These are phyloP conservation scores for Steatornis caripensis DNA, from an alignment of 2,113 vertebrate species.

Conservation along the genomic window DNA sequence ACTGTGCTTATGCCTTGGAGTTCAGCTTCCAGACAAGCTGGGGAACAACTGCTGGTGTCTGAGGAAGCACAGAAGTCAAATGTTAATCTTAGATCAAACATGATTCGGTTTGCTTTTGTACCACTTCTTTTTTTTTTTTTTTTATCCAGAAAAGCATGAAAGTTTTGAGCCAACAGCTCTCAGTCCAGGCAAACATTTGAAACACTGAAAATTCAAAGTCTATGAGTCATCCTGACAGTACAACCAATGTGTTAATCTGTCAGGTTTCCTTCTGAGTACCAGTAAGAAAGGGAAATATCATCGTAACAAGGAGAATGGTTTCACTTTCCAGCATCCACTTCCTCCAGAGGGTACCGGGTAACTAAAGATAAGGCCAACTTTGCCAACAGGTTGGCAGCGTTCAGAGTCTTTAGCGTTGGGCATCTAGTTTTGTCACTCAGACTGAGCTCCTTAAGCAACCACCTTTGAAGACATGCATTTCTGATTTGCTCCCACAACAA, in stretches of 20 bases:
- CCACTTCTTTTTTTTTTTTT: neutral
- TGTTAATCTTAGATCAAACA: neutral
- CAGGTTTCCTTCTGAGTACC: neutral
- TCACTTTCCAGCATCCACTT: neutral
- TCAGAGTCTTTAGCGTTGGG: neutral
- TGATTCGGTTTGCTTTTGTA: neutral
- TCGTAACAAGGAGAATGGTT: neutral
- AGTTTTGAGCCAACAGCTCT: neutral
- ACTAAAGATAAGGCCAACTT: neutral
- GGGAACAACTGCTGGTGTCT: neutral
- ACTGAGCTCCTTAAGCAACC: neutral
- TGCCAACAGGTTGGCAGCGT: neutral
- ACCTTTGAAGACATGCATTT: neutral
- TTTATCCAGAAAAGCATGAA: neutral
- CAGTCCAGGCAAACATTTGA: neutral
- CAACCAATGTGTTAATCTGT: neutral
- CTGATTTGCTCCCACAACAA: neutral
- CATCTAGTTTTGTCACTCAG: neutral
- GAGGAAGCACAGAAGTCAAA: neutral
- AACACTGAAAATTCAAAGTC: neutral
- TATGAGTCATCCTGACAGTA: neutral
- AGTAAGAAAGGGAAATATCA: neutral
- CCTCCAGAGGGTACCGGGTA: neutral
- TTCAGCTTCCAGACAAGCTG: neutral
- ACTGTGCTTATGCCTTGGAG: neutral